A percentile compares a stretch with the other conserved stretches of the same genome.
Conservation (phyloP, 2,888 invertebrate genomes). For the Himalopsyche kuldschensis region DNA sequence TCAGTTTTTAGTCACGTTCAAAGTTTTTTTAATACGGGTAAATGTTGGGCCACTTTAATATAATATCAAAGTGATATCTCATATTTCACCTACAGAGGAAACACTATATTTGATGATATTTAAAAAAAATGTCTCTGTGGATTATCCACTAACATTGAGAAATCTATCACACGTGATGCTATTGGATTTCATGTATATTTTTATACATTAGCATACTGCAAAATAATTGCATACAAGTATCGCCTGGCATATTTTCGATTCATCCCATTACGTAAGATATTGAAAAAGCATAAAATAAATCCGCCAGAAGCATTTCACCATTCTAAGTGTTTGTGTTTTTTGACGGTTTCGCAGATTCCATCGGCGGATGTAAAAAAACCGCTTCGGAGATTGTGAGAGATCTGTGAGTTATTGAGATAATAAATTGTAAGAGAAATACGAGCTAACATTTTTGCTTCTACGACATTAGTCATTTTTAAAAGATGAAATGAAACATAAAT, state of each 20-base stretch:
- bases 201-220: not conserved
- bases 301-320: not conserved
- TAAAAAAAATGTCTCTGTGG: not conserved
- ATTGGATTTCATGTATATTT: not conserved
- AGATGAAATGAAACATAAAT: slow-evolving; percentile 1
- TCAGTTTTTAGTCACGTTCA: not conserved
- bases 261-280: not conserved
- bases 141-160: not conserved
- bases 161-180: not conserved
- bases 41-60: not conserved
- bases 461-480: not conserved
- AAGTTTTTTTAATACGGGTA: not conserved
- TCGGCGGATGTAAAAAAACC: not conserved
- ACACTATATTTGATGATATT: not conserved
- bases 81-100: not conserved
- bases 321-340: not conserved
- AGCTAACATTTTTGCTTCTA: not conserved
- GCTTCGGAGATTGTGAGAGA: slow-evolving; percentile 5
- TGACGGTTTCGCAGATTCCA: not conserved
- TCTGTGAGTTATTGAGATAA: slow-evolving; percentile 28
- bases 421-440: slow-evolving; percentile 18
- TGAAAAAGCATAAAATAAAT: not conserved
- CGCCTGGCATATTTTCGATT: not conserved
- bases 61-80: not conserved
- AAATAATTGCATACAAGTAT: not conserved